These are phyloP conservation scores for Pogonocichla stellata DNA, from an alignment of 2,113 vertebrate genomes.

Conservation along the genomic window DNA sequence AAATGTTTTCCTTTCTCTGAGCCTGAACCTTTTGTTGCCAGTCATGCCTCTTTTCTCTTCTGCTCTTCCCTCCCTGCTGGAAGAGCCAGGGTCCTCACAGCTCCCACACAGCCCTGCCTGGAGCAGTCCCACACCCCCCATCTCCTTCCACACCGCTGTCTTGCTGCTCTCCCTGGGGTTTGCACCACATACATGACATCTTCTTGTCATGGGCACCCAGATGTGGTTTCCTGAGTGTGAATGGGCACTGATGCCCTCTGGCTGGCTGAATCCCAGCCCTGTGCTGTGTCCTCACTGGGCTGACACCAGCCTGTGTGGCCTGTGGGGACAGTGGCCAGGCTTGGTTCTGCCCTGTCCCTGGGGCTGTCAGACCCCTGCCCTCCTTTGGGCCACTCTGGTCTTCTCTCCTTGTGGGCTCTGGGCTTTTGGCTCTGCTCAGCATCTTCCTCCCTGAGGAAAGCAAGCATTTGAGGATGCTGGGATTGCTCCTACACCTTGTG, in stretches of 20 bases:
- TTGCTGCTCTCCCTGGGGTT: neutral
- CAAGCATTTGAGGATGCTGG: neutral
- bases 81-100: neutral
- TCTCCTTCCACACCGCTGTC: fast-evolving
- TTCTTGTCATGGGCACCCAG: neutral
- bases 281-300: fast-evolving
- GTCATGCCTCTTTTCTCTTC: fast-evolving
- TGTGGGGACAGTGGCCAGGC: neutral
- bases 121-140: fast-evolving
- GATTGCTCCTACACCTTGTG: neutral
- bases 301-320: neutral
- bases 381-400: neutral
- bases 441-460: neutral
- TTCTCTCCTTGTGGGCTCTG: neutral
- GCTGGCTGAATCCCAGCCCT: fast-evolving
- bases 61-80: neutral
- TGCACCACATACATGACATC: fast-evolving
- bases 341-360: neutral
- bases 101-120: neutral
- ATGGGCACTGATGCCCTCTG: neutral
- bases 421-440: neutral
- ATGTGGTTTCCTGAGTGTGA: neutral
- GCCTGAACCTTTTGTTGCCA: neutral
- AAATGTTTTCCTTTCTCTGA: neutral
- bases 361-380: neutral